A percentile compares a stretch with the other conserved stretches of the same genome.
phyloP scores from a whole-genome alignment of 1,140 invertebrate species.

The Wiebesia pumilae region DNA sequence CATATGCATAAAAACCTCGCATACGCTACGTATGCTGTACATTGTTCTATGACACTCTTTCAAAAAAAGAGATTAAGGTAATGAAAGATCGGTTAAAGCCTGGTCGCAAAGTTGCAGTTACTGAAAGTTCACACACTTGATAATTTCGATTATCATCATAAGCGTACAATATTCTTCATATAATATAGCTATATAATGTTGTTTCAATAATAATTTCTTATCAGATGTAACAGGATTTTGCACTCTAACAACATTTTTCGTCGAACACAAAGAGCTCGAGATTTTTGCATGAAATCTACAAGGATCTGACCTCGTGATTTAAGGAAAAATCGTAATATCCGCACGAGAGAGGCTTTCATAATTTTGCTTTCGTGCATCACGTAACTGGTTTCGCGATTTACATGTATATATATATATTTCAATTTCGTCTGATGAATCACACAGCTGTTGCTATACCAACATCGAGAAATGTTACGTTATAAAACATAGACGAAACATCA shows the following conservation, averaged over 20 bases:
- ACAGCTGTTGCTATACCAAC: constrained; percentile 1
- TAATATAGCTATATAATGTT: too few relatives aligned
- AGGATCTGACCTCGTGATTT: constrained; percentile 14
- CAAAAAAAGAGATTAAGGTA: too few relatives aligned
- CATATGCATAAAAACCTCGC: too few relatives aligned
- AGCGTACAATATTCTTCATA: too few relatives aligned
- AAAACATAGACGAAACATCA: constrained; percentile 33
- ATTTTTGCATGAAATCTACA: neutral
- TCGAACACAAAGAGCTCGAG: neutral
- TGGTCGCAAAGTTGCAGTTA: too few relatives aligned
- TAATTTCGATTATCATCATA: too few relatives aligned
- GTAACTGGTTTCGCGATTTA: constrained; percentile 38
- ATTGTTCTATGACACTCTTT: too few relatives aligned
- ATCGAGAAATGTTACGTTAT: neutral
- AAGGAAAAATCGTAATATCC: constrained; percentile 24
- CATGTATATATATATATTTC: constrained; percentile 5
- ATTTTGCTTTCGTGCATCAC: constrained; percentile 29
- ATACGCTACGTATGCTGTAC: too few relatives aligned
- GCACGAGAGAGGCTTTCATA: constrained; percentile 26
- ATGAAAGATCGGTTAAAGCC: too few relatives aligned
- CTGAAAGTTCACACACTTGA: too few relatives aligned
- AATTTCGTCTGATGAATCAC: constrained; percentile 35
- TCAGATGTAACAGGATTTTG: neutral
- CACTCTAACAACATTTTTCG: neutral
- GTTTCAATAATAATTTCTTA: neutral